Evolutionary conservation across 2,113 vertebrate species (phyloP).

Genomic region (Dromiciops gliroides): DNA sequence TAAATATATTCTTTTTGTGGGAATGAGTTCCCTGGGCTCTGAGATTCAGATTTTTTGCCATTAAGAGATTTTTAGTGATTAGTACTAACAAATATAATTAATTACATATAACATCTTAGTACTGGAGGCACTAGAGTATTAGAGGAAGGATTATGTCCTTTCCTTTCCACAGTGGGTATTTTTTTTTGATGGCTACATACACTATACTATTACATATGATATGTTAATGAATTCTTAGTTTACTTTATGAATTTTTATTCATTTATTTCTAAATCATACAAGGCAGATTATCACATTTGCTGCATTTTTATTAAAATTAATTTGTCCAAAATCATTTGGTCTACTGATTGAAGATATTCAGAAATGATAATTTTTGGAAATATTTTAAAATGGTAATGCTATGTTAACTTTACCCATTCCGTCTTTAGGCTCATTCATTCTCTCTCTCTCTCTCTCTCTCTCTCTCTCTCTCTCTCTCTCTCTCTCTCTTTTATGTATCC

Average conservation of each 20-base stretch:
- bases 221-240: background rate
- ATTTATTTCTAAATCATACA: background rate
- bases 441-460: background rate
- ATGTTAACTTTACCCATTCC: slow-evolving; percentile 11
- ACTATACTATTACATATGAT: background rate
- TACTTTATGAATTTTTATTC: background rate
- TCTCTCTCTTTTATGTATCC: background rate
- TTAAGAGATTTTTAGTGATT: background rate
- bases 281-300: background rate
- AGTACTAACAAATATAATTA: background rate
- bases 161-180: background rate
- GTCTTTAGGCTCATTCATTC: slow-evolving; percentile 15
- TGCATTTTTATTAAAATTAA: background rate
- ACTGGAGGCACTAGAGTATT: background rate
- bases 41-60: background rate
- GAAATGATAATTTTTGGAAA: background rate
- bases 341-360: background rate
- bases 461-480: background rate
- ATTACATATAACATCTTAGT: background rate
- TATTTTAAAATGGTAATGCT: background rate
- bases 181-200: background rate
- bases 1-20: background rate
- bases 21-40: background rate
- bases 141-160: background rate
- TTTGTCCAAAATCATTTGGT: background rate